Base-by-base conservation (phyloP, 1,140 invertebrate genomes). In the Euborellia annulipes region DNA sequence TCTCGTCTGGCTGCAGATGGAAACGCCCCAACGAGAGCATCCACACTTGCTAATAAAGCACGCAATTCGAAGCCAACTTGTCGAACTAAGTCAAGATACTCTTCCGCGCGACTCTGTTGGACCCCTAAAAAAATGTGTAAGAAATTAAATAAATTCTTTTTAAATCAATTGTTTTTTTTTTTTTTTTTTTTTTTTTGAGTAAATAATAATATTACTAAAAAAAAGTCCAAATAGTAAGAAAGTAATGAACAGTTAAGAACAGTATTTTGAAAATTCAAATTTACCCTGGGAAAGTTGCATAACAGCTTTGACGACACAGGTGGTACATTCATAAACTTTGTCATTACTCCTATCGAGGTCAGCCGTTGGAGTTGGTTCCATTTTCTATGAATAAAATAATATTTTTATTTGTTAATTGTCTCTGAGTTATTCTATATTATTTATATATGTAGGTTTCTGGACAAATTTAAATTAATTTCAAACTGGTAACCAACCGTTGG, bases 301-400 rank as follows among this genome's bases (percentile, higher is more conserved):
- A 17, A 96, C 84, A 18, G 89, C 80, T 57, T 82, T 76, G 0
- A 96, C 90, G 21, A 97, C 90, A 51, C 72, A 76, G 1, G 88
- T 94, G 0, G 91, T 95, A 53, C 79, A 81, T 27, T 82, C 76
- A 65, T 96, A 96, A 21, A 95, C 86, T 50, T 76, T 72, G 58
- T 96, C 91, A 60, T 84, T 79, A 2, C 69, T 76, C 49, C 87
- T 69, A 55, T 86, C 82, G 19, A 88, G 53, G 55, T 78, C 72
- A 2, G 77, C 77, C 6, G 78, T 79, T 14, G 75, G 74, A 18
- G 70, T 73, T 13, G 75, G 70, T 56, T 78, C 72, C 58, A 73
- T 66, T 67, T 76, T 76, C 73, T 78, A 49, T 8, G 50, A 40
- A 21, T 41, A 52, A 46, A 36, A 54, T 46, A 47, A 2, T 4